Evolutionary conservation across 2,797 vertebrate genomes (phyloP).

Genomic region (Clangula hyemalis): DNA sequence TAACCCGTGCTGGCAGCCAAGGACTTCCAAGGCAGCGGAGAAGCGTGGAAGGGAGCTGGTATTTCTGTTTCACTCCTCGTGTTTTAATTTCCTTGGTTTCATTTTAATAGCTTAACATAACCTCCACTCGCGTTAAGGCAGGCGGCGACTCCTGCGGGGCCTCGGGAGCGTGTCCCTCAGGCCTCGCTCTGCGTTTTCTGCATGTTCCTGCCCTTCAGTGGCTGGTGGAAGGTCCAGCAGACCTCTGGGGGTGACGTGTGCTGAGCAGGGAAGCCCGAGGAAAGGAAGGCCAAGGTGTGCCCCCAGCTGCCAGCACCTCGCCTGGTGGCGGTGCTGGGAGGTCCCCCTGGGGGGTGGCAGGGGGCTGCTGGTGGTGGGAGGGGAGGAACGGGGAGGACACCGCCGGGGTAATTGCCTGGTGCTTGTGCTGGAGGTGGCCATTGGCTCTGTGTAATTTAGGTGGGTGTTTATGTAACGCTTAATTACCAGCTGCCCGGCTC

Average conservation of each 20-base stretch:
- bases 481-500: conserved; percentile 39
- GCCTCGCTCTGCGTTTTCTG: background rate
- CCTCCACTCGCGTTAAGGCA: background rate
- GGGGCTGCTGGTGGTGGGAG: too few species aligned
- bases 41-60: background rate
- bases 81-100: background rate
- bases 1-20: background rate
- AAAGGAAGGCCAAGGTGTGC: too few species aligned
- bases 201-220: background rate
- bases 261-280: too few species aligned
- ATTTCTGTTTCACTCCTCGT: background rate
- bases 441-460: conserved; percentile 34
- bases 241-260: too few species aligned
- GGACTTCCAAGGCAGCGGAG: background rate
- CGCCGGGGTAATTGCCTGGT: background rate
- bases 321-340: too few species aligned
- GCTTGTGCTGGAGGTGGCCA: background rate
- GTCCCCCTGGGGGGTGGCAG: too few species aligned
- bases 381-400: too few species aligned
- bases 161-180: background rate
- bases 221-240: background rate
- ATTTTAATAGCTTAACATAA: background rate
- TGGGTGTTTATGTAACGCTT: conserved; percentile 51
- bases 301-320: too few species aligned
- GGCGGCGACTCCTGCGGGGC: background rate